Base-by-base conservation (phyloP, 2,888 invertebrate species). In the Heliconius ethilla region DNA sequence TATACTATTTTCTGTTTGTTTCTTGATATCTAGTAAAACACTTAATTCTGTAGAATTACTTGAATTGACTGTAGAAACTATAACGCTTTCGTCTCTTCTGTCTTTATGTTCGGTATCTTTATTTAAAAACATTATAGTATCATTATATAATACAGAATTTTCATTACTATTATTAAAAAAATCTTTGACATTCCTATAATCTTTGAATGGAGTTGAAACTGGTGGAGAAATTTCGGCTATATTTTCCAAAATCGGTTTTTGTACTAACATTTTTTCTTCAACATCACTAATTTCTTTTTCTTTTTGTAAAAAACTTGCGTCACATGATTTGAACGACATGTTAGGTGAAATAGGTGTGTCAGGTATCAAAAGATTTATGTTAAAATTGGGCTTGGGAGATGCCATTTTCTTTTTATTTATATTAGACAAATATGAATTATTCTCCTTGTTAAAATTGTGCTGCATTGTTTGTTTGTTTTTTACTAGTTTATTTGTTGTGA, bases 111-210 rank as follows among this genome's bases (percentile, higher is more conserved):
- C 78, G 5, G 87, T 80, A 3, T 85, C 81, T 81, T 89, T 89
- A 33, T 91, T 90, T 83, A 93, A 92, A 78, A 85, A 86, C 89
- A 90, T 91, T 33, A 93, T 91, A 25, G 93, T 92, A 81, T 92
- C 89, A 79, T 89, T 84, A 70, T 84, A 85, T 0, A 84, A 66
- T 1, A 82, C 83, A 55, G 89, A 89, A 76, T 81, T 89, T 11
- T 91, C 84, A 84, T 86, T 73, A 1, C 91, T 90, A 75, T 91
- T 86, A 74, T 90, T 89, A 40, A 91, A 91, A 77, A 84, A 90
- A 22, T 93, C 90, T 62, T 88, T 83, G 7, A 92, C 86, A 84
- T 87, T 90, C 82, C 91, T 88, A 81, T 91, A 91, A 63, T 91
- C 88, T 83, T 87, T 89, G 81, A 93, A 93, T 18, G 93, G 93